phyloP scores from a whole-genome alignment of 2,797 vertebrate species.

The Natrix natrix region DNA sequence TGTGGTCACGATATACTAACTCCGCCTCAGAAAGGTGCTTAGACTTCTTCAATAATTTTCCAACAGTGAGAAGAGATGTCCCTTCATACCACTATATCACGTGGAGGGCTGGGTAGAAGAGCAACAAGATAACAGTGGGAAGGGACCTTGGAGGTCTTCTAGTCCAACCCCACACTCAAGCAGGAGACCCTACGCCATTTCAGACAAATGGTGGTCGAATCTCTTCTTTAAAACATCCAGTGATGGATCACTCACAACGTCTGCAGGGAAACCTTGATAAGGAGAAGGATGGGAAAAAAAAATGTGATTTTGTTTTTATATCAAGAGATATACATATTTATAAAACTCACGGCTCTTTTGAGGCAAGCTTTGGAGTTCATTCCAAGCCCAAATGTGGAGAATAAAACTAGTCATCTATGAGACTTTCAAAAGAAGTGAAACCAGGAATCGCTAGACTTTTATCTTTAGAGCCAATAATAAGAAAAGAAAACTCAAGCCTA shows the following conservation, averaged over 20 bases:
- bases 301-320: neutral
- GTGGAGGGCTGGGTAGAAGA: neutral
- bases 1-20: neutral
- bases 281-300: neutral
- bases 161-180: too few relatives aligned
- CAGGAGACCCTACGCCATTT: too few relatives aligned
- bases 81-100: too few relatives aligned
- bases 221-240: too few relatives aligned
- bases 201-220: too few relatives aligned
- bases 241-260: neutral
- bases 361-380: neutral
- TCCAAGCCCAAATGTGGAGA: neutral
- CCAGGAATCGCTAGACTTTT: neutral
- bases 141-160: too few relatives aligned
- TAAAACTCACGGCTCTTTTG: neutral
- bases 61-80: neutral
- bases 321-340: neutral
- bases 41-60: neutral
- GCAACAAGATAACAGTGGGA: too few relatives aligned
- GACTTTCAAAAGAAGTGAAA: neutral
- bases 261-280: neutral
- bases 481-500: neutral
- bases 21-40: neutral
- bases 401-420: neutral
- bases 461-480: neutral